Percentiles rank a stretch among this genome's conserved stretches.
These are phyloP conservation scores for Cosmia trapezina DNA, from an alignment of 2,888 invertebrate genomes.

Conservation along the genomic window DNA sequence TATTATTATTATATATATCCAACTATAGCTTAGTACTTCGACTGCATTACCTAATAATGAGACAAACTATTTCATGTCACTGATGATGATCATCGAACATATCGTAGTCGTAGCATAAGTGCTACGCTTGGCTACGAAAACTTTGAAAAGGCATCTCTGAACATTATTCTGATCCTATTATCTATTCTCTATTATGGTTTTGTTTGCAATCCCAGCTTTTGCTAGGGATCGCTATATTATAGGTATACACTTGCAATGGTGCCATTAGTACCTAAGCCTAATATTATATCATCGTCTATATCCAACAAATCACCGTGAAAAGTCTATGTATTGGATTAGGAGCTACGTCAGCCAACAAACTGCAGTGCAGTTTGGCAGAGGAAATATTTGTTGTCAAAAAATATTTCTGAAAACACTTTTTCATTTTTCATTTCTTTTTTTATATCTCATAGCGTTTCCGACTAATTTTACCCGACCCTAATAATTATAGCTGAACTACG, in stretches of 20 bases:
- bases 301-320: too few species aligned
- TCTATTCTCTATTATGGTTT: neutral
- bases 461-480: neutral
- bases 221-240: neutral
- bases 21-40: neutral
- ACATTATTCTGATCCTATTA: neutral
- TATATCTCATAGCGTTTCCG: neutral
- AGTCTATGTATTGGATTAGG: too few species aligned
- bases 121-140: conserved; percentile 2
- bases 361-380: too few species aligned
- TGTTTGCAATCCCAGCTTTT: neutral
- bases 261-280: too few species aligned
- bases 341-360: too few species aligned
- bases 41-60: neutral
- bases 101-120: neutral
- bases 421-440: too few species aligned
- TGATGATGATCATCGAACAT: neutral
- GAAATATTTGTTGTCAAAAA: too few species aligned
- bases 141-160: neutral
- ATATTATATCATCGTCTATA: too few species aligned
- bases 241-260: too few species aligned
- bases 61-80: neutral
- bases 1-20: too few species aligned
- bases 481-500: neutral
- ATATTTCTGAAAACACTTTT: too few species aligned